These are phyloP conservation scores for Drosophila equinoxialis DNA, from an alignment of 1,140 invertebrate species.

Conservation along the genomic window DNA sequence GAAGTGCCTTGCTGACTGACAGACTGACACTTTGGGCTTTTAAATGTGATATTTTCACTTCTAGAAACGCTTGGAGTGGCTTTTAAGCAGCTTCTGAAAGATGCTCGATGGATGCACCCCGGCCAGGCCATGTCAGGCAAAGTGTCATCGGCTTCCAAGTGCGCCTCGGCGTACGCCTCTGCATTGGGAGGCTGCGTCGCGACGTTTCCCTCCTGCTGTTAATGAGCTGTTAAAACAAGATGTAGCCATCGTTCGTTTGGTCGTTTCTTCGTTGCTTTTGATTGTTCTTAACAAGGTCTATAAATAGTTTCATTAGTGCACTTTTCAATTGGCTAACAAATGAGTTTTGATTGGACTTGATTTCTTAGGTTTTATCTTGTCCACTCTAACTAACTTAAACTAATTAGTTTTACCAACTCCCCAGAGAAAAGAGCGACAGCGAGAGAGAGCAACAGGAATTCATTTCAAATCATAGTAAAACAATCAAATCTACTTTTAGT, in stretches of 20 bases:
- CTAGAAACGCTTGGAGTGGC: slow-evolving; percentile 48
- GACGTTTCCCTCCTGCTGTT: slow-evolving; percentile 40
- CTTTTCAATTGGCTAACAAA: slow-evolving; percentile 16
- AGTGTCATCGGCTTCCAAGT: slow-evolving; percentile 28
- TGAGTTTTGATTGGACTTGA: not conserved
- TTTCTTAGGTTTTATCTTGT: not conserved
- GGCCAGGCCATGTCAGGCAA: slow-evolving; percentile 38
- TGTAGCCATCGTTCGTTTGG: slow-evolving; percentile 6
- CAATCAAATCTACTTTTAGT: not conserved
- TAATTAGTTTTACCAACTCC: not conserved
- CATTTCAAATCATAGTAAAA: not conserved
- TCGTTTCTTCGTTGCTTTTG: slow-evolving; percentile 8
- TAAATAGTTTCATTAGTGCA: slow-evolving; percentile 24
- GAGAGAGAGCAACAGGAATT: no score
- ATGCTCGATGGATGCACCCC: slow-evolving; percentile 32
- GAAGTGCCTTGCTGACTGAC: slow-evolving; percentile 73
- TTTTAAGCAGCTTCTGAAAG: slow-evolving; percentile 75
- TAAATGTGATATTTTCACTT: slow-evolving; percentile 54
- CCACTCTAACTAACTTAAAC: not conserved
- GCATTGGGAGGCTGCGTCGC: not conserved
- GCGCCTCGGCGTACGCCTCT: not conserved
- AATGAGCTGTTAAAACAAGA: slow-evolving; percentile 68
- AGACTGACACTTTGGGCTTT: slow-evolving; percentile 78
- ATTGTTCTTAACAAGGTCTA: slow-evolving; percentile 13
- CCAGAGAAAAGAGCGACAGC: not conserved